Evolutionary conservation across 2,888 invertebrate species (phyloP).

Genomic region (Stomorhina lunata): DNA sequence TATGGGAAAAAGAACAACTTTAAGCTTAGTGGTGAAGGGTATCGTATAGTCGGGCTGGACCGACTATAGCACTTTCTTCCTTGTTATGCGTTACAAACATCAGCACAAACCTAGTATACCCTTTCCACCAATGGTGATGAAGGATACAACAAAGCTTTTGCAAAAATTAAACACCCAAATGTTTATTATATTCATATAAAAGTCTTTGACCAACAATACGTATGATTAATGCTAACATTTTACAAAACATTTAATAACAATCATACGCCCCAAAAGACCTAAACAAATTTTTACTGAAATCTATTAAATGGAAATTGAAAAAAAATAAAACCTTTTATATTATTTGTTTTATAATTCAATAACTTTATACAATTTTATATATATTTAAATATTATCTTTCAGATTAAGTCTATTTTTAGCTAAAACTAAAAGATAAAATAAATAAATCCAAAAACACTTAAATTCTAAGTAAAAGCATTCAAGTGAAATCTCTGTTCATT

Average conservation of each 20-base stretch:
- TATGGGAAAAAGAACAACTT: too few relatives aligned
- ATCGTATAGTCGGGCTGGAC: too few relatives aligned
- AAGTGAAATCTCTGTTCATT: not conserved
- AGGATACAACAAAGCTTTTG: not conserved
- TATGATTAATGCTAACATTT: not conserved
- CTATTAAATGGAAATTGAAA: too few relatives aligned
- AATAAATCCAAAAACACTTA: not conserved
- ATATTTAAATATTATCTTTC: too few relatives aligned
- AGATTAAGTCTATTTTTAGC: not conserved
- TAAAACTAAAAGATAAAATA: not conserved
- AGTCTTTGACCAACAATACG: not conserved
- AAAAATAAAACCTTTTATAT: not conserved
- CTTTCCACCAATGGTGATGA: too few relatives aligned
- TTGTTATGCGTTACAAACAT: too few relatives aligned
- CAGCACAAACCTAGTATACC: too few relatives aligned
- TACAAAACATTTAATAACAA: not conserved
- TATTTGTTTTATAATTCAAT: not conserved
- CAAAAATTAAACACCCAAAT: not conserved
- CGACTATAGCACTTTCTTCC: too few relatives aligned
- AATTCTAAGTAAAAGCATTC: not conserved
- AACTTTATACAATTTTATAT: too few relatives aligned
- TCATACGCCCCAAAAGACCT: not conserved
- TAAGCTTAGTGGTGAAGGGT: too few relatives aligned
- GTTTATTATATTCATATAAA: not conserved
- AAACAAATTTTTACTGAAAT: too few relatives aligned